Percentiles rank a stretch among this genome's conserved stretches.
phyloP scores from a whole-genome alignment of 2,113 vertebrate species.

The Chelonoidis abingdonii region DNA sequence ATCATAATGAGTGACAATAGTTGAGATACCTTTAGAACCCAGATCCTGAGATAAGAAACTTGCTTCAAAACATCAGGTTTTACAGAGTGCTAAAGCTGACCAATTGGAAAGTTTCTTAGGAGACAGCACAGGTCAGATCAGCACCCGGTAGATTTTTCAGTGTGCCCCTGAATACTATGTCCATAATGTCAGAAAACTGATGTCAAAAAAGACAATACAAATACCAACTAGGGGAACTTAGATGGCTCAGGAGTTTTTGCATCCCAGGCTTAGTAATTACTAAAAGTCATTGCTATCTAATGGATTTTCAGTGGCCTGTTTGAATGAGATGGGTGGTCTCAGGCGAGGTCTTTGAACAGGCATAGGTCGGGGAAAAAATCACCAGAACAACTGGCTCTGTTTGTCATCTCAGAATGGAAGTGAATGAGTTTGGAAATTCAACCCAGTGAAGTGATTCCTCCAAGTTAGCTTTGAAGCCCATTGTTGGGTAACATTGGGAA shows the following conservation, averaged over 20 bases:
- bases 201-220: not conserved
- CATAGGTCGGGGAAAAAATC: not conserved
- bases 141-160: not conserved
- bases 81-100: not conserved
- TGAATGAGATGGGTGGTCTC: not conserved
- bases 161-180: not conserved
- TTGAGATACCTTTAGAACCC: not conserved
- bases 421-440: not conserved
- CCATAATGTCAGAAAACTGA: fast-evolving
- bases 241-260: not conserved
- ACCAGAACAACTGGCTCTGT: not conserved
- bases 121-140: not conserved
- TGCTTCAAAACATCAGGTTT: not conserved
- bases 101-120: not conserved
- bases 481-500: not conserved
- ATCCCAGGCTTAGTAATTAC: not conserved
- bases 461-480: not conserved
- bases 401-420: not conserved
- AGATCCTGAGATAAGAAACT: not conserved
- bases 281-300: not conserved
- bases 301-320: not conserved
- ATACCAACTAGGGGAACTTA: fast-evolving
- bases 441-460: not conserved
- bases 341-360: not conserved
- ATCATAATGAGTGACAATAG: not conserved